Base-by-base conservation (phyloP, 1,140 invertebrate genomes). In the Drosophila nikananu region DNA sequence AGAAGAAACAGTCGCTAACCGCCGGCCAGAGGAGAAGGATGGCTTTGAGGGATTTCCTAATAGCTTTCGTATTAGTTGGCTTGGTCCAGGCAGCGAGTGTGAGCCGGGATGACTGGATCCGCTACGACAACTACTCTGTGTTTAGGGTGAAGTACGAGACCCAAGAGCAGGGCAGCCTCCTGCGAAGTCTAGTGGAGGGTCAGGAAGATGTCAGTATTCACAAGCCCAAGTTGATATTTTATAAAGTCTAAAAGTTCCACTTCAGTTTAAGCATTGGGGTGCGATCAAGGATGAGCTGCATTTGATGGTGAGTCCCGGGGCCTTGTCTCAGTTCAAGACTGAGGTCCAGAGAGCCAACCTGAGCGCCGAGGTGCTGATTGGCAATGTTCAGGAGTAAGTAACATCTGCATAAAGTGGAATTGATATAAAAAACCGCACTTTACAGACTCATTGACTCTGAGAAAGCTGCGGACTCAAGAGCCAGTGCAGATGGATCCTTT, bases 381-480 rank as follows among this genome's bases (percentile, higher is more conserved):
- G 30, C 2, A 84, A 92, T 55, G 90, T 92, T 0, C 90, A 92
- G 35, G 55, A 77, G 90, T 92, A 65, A 78, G 89, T 71, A 19
- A 23, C 12, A 5, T 23, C 0, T 5, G 35, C 12, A 21, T 41
- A 2, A 6, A 4, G 13, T 21, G 1, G 2, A 21, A 12, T 55
- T 3, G 30, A 44, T 58, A n/a, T 17, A 44, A 10, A 5, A 3
- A 23, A 37, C 5, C 17, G 3, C 21, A 1, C 15, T 1, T 25
- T 12, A 32, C 15, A 81, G 78, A 2, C 42, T 75, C 15, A 83
- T 83, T 9, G 66, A 83, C 10, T 48, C n/a, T 3, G 71, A 83
- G 25, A 23, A 54, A 12, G 35, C 15, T 0, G 8, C 41, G 1
- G 71, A 51, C 32, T 23, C 5, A 62, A 41, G 13, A 54, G 51